A percentile compares a stretch with the other conserved stretches of the same genome.
These are phyloP conservation scores for Empidonax traillii DNA, from an alignment of 2,113 vertebrate species.

Conservation along the genomic window DNA sequence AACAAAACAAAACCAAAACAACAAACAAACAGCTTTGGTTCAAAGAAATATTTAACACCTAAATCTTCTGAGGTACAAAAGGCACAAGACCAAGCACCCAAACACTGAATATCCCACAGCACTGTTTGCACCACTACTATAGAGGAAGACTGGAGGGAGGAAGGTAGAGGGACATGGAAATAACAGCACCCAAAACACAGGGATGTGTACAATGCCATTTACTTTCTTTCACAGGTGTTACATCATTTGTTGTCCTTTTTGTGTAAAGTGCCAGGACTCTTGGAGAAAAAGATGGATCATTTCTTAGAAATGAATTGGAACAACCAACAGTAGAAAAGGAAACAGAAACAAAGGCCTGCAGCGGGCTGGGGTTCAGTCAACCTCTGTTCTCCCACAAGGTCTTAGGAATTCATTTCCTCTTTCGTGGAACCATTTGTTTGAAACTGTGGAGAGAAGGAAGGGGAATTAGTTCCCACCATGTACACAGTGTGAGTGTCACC, in stretches of 20 bases:
- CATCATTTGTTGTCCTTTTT: neutral
- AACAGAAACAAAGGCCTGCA: neutral
- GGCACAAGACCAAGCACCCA: slow-evolving; percentile 44
- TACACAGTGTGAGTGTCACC: neutral
- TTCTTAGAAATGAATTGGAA: slow-evolving; percentile 72
- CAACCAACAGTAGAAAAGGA: neutral
- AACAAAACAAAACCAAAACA: neutral
- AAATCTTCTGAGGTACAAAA: slow-evolving; percentile 65
- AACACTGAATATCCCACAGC: neutral
- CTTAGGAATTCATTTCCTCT: slow-evolving; percentile 95
- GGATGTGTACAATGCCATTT: slow-evolving; percentile 6
- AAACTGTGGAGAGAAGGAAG: slow-evolving; percentile 79
- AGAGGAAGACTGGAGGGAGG: neutral
- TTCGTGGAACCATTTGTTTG: slow-evolving; percentile 99
- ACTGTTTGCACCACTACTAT: neutral
- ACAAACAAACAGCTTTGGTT: slow-evolving; percentile 59
- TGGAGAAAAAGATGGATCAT: slow-evolving; percentile 43
- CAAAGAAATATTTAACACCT: slow-evolving; percentile 67
- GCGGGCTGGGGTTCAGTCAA: slow-evolving; percentile 78
- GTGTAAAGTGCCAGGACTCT: slow-evolving; percentile 52
- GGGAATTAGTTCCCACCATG: neutral
- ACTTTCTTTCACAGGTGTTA: slow-evolving; percentile 9
- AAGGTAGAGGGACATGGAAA: neutral
- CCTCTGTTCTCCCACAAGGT: slow-evolving; percentile 92
- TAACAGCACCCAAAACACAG: neutral